Evolutionary conservation across 2,113 vertebrate species (phyloP).

Genomic region (Microtus pennsylvanicus): DNA sequence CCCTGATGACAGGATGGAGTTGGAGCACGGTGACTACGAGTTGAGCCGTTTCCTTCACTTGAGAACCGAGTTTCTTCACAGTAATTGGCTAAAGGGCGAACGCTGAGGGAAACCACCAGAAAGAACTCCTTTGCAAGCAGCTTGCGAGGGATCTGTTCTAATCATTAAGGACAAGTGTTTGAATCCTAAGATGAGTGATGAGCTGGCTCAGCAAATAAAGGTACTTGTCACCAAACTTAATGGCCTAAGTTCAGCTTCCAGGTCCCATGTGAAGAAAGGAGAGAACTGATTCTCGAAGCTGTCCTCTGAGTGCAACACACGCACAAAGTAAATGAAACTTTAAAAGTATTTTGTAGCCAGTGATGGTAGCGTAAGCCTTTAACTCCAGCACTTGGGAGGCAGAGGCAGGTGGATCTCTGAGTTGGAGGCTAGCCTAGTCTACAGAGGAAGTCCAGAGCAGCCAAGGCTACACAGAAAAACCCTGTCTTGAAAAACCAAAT

Average conservation of each 20-base stretch:
- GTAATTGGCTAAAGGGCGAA: neutral
- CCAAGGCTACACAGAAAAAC: no score
- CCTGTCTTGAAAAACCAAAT: no score
- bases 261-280: neutral
- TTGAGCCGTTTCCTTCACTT: neutral
- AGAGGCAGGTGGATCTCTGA: no score
- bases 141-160: neutral
- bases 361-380: fast-evolving
- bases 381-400: neutral
- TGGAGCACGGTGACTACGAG: neutral
- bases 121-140: neutral
- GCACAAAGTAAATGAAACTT: neutral
- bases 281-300: neutral
- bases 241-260: neutral
- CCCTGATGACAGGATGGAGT: neutral
- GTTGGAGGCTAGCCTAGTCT: no score
- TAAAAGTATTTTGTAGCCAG: neutral
- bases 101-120: neutral
- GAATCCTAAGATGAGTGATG: neutral
- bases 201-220: neutral
- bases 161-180: constrained; percentile 43
- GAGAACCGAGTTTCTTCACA: neutral
- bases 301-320: neutral
- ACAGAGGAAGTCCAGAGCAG: no score
- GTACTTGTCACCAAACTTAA: neutral